Percentiles rank a stretch among this genome's conserved stretches.
phyloP scores from a whole-genome alignment of 2,797 vertebrate genomes.

The Lophotriccus pileatus region DNA sequence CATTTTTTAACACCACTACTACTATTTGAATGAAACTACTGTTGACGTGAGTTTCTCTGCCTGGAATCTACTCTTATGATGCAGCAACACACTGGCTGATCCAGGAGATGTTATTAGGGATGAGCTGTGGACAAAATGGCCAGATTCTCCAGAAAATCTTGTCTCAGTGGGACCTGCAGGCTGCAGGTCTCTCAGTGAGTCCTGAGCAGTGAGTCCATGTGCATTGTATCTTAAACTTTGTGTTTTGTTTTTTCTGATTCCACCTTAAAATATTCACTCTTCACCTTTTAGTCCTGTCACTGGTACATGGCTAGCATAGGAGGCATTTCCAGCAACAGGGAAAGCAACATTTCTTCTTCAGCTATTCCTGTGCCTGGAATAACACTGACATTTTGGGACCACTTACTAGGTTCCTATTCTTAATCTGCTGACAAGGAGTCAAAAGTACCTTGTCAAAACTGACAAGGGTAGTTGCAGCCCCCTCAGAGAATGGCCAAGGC shows the following conservation, averaged over 20 bases:
- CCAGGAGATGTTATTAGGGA: not conserved
- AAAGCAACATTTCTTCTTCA: not conserved
- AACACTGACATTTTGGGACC: not conserved
- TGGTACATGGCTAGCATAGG: not conserved
- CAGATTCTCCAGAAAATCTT: not conserved
- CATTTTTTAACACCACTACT: not conserved
- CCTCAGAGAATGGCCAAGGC: not conserved
- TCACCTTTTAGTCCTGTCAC: not conserved
- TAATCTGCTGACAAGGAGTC: slow-evolving; percentile 42
- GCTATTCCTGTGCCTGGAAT: not conserved
- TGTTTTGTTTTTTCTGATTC: not conserved
- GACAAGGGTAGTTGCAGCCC: not conserved
- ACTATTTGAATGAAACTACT: not conserved
- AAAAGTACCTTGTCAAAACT: slow-evolving; percentile 36
- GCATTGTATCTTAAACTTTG: not conserved
- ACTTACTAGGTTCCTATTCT: slow-evolving; percentile 12
- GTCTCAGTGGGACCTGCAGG: not conserved
- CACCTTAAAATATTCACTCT: not conserved
- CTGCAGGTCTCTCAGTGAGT: not conserved
- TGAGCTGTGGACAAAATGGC: fast-evolving
- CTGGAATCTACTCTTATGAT: not conserved
- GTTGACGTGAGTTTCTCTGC: not conserved
- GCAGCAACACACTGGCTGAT: not conserved
- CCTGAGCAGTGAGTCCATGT: not conserved
- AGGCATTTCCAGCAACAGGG: not conserved